Evolutionary conservation across 2,888 invertebrate genomes (phyloP), one percentile per base, ranked within the genome.

Genomic region (Brachyopa scutellaris): DNA sequence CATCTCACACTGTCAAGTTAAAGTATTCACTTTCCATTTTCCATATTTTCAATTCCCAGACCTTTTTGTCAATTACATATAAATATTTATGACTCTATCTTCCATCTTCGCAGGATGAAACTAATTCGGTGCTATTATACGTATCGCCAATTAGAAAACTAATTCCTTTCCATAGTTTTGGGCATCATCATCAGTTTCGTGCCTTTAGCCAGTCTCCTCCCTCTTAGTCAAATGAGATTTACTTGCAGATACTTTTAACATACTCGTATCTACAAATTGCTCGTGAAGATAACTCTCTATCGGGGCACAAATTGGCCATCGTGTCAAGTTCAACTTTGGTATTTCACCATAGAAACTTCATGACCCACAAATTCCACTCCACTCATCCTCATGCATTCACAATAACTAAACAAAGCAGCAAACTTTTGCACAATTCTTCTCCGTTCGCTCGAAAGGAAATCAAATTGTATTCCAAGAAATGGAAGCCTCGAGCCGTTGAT

Each of bases 221-320:
- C 26, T 57, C 67, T 57, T 17, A 69, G 59, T 69, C 69, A 69
- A 38, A 47, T 47, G 29, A 38, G 59, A 69, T 69, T 47, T 59
- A 69, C 57, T n/a, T 59, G 57, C 69, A 59, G 57, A 59, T 47
- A 69, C 49, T n/a, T n/a, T n/a, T n/a, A n/a, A n/a, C n/a, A n/a
- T n/a, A n/a, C n/a, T n/a, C n/a, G n/a, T 59, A 45, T 36, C 55
- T 36, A 26, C 26, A 57, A 57, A 26, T 47, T 38, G 23, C 40
- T 47, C n/a, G 6, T 15, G 15, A 29, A 0, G 9, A 57, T 15
- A 29, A n/a, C 19, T 38, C 36, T 13, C 3, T 26, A 26, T 26
- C 26, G 6, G 26, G 40, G 19, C 13, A 53, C 45, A n/a, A n/a
- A 26, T 36, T 57, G 67, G 69, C 47, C 47, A 59, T 45, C 57